phyloP scores from a whole-genome alignment of 2,888 invertebrate species.

The Patella ulyssiponensis region DNA sequence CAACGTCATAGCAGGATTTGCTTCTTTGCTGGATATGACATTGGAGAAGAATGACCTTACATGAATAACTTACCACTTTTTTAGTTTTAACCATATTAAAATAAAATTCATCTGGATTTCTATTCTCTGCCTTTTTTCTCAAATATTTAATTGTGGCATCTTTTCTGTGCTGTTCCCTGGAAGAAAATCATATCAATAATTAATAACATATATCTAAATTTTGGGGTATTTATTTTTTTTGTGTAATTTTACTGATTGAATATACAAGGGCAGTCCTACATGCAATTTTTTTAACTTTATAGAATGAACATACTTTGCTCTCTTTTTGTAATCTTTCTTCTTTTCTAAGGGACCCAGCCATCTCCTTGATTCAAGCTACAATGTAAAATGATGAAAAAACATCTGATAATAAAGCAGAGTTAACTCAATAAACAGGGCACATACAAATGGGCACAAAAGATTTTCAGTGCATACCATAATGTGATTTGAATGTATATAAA shows the following conservation, averaged over 20 bases:
- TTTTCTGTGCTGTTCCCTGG: constrained; percentile 84
- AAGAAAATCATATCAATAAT: constrained; percentile 34
- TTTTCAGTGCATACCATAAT: too few relatives aligned
- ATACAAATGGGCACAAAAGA: too few relatives aligned
- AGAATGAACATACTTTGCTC: constrained; percentile 65
- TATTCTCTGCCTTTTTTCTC: constrained; percentile 87
- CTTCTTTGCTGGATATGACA: too few relatives aligned
- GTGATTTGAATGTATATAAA: too few relatives aligned
- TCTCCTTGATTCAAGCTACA: constrained; percentile 60
- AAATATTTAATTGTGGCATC: constrained; percentile 86
- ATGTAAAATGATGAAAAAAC: constrained; percentile 16
- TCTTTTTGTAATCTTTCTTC: constrained; percentile 71
- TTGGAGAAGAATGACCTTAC: background rate
- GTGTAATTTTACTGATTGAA: background rate
- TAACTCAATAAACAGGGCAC: too few relatives aligned
- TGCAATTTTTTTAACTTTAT: background rate
- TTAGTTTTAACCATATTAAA: constrained; percentile 75
- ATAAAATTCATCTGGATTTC: constrained; percentile 98
- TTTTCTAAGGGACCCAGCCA: constrained; percentile 70
- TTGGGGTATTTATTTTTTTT: background rate
- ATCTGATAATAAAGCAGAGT: too few relatives aligned
- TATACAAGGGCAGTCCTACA: too few relatives aligned
- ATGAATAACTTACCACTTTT: constrained; percentile 51
- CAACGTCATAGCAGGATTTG: too few relatives aligned
- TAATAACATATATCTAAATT: background rate